Percentiles rank a stretch among this genome's conserved stretches.
phyloP scores from a whole-genome alignment of 2,113 vertebrate genomes.

The Zosterops lateralis region DNA sequence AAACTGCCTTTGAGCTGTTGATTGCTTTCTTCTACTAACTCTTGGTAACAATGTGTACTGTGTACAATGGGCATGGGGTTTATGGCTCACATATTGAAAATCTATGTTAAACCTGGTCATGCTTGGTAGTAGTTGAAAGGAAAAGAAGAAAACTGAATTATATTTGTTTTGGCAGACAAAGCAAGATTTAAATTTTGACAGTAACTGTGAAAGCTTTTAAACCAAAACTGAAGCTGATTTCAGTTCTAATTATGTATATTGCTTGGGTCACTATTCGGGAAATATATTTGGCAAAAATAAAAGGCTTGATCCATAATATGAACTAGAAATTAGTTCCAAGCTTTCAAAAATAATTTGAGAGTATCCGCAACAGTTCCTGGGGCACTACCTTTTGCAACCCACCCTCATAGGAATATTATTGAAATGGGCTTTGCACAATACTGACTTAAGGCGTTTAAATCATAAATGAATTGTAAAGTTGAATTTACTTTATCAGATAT shows the following conservation, averaged over 20 bases:
- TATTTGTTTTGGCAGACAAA: background rate
- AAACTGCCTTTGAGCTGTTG: background rate
- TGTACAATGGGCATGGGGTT: background rate
- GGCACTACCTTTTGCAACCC: background rate
- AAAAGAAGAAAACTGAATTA: background rate
- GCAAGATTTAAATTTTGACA: background rate
- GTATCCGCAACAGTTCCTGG: background rate
- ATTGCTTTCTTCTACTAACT: background rate
- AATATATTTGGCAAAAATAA: background rate
- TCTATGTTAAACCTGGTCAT: background rate
- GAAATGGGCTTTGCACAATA: background rate
- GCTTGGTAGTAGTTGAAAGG: background rate
- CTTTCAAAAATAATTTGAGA: background rate
- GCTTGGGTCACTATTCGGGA: background rate
- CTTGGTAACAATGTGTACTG: background rate
- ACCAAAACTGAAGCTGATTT: background rate
- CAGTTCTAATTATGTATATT: background rate
- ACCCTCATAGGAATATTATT: background rate
- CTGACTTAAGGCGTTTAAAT: background rate
- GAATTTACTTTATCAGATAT: background rate
- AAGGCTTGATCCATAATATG: background rate
- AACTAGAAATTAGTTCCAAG: background rate
- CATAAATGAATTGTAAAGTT: background rate
- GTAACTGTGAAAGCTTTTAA: background rate
- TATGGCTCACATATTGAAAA: background rate